Percentiles rank a stretch among this genome's conserved stretches.
Conservation (phyloP, 37 sponge, comb jelly and placozoan genomes). For the Cliona cf. orientalis region DNA sequence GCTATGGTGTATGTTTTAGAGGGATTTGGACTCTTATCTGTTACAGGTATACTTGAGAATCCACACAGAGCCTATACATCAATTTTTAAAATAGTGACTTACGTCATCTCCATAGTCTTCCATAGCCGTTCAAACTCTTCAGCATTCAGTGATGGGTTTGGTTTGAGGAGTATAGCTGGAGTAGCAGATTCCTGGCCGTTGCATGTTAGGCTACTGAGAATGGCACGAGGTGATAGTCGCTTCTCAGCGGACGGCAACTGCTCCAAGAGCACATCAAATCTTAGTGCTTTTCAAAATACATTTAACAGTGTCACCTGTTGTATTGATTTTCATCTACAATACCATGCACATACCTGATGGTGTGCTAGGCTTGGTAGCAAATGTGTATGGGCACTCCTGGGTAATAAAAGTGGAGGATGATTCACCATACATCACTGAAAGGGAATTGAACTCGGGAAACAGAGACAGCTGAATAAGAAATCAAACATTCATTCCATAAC, state of each 20-base stretch:
- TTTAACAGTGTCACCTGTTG: too few species aligned
- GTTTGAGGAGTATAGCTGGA: conserved; percentile 67
- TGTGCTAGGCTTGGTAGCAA: neutral
- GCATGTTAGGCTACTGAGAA: too few species aligned
- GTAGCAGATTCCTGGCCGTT: neutral
- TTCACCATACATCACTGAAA: conserved; percentile 82
- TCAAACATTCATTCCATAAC: neutral
- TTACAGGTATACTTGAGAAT: too few species aligned
- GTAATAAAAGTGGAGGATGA: conserved; percentile 70
- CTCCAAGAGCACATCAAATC: neutral
- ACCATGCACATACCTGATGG: neutral
- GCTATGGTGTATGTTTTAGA: too few species aligned
- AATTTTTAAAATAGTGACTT: conserved; percentile 10
- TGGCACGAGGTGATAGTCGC: too few species aligned
- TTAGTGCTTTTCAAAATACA: neutral
- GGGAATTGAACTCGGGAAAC: conserved; percentile 88
- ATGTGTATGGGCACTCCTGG: conserved; percentile 74
- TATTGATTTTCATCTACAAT: too few species aligned
- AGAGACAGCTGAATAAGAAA: conserved; percentile 51
- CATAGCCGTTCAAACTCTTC: conserved; percentile 86
- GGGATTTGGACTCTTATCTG: too few species aligned
- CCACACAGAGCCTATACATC: too few species aligned
- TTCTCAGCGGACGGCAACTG: neutral
- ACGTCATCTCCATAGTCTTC: conserved; percentile 55
- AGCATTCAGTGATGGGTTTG: conserved; percentile 59